Evolutionary conservation across 2,888 invertebrate species (phyloP), one percentile per base, ranked within the genome.

Genomic region (Agrilus mali): DNA sequence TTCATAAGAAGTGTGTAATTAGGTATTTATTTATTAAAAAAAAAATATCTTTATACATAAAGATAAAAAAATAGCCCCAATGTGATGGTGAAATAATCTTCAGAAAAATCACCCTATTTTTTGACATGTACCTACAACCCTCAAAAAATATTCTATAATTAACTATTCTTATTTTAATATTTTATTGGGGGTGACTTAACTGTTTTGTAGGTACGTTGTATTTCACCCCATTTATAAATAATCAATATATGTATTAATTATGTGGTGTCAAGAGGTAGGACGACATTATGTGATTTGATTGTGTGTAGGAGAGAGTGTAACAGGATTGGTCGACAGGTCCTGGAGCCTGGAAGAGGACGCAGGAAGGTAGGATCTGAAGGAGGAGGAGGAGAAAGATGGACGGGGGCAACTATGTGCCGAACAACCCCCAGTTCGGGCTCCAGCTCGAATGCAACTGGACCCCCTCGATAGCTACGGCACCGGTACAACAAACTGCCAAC

Each of bases 391-490:
- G 50, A 52, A 54, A 57, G 59, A 75, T 75, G 75, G 75, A 75
- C 56, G 58, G 56, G 42, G 55, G 60, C 46, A 77, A 74, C 66
- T 78, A 78, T 66, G 69, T 78, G 54, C 78, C 78, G 44, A 78
- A 78, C 73, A 78, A 78, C 66, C 78, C 78, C 55, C 77, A 77
- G 74, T 78, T 71, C 67, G 77, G 76, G 60, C 63, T 75, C 56
- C 67, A 70, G 50, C 61, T 69, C 54, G 69, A 69, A 59, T 70
- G 67, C 54, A 64, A 65, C 54, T 64, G 66, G 63, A 59, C 53
- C 51, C 57, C 60, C 43, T 58, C 56, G 45, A 57, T 60, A 52
- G 51, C 45, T 41, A 60, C 47, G 2, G 45, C 56, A 48, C 60
- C 44, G 45, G 44, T 34, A 39, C 40, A 17, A 39, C 40, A 17